Conservation (phyloP, 1,140 invertebrate species). For the Pygmarrhopalites habei region DNA sequence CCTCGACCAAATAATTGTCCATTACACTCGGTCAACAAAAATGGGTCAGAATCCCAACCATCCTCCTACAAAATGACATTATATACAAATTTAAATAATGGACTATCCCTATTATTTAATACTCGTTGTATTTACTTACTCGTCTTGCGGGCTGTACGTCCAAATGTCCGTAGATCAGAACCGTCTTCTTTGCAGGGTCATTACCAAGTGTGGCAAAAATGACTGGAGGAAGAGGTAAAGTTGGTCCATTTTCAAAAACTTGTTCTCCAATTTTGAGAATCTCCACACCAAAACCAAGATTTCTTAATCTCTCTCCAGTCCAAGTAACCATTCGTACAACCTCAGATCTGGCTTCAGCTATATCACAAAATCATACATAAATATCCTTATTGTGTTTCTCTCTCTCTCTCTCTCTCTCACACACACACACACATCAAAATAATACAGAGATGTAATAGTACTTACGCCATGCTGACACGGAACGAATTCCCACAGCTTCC, state of each 20-base stretch:
- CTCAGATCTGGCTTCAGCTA: slow-evolving; percentile 67
- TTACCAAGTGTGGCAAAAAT: slow-evolving; percentile 75
- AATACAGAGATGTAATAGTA: too few species aligned
- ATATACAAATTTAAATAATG: background rate
- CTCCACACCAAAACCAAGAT: slow-evolving; percentile 66
- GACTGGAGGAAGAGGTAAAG: slow-evolving; percentile 76
- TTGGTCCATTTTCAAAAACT: slow-evolving; percentile 59
- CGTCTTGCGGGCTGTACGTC: slow-evolving; percentile 92
- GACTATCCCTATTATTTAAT: too few species aligned
- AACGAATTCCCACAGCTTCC: slow-evolving; percentile 87
- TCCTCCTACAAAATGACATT: slow-evolving; percentile 13
- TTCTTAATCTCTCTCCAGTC: slow-evolving; percentile 60
- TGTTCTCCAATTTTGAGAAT: slow-evolving; percentile 74
- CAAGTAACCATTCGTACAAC: slow-evolving; percentile 65
- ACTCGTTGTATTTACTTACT: slow-evolving; percentile 38
- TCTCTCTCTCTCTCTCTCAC: too few species aligned
- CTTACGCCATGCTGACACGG: slow-evolving; percentile 90
- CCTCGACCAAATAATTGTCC: slow-evolving; percentile 89
- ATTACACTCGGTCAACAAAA: slow-evolving; percentile 77
- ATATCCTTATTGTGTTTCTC: too few species aligned
- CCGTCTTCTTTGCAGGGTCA: slow-evolving; percentile 79
- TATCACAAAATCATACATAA: too few species aligned
- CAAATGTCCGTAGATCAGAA: slow-evolving; percentile 93
- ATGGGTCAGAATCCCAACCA: slow-evolving; percentile 77
- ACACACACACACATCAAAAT: too few species aligned